Conservation (phyloP, 2,888 invertebrate species). For the Phytoseiulus persimilis region DNA sequence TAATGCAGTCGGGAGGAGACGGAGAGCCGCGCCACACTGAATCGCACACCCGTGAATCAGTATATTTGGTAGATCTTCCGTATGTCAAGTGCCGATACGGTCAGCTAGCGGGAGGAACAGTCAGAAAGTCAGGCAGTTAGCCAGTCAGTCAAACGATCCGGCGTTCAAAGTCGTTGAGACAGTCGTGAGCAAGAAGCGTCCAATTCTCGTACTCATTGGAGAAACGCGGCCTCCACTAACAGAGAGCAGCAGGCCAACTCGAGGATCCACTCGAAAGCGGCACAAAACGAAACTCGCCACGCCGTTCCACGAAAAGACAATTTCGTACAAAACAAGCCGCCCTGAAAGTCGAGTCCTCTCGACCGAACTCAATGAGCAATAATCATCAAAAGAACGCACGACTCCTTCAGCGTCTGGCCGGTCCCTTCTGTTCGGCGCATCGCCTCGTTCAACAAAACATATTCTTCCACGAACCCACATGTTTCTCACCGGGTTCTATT, state of each 20-base stretch:
- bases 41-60: not conserved
- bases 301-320: not conserved
- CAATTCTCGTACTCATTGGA: no score
- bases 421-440: not conserved
- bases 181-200: no score
- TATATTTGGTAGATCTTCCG: not conserved
- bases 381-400: not conserved
- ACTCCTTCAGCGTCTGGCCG: not conserved
- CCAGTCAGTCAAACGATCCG: no score
- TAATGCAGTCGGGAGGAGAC: not conserved
- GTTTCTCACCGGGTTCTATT: not conserved
- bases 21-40: not conserved
- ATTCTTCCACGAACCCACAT: not conserved
- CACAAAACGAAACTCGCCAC: no score
- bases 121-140: no score
- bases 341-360: not conserved
- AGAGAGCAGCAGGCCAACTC: no score
- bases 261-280: no score
- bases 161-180: no score
- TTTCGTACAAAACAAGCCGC: not conserved
- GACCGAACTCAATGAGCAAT: not conserved
- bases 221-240: no score
- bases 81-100: no score
- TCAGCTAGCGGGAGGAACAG: no score
- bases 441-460: not conserved